Base-by-base conservation (phyloP, 2,888 invertebrate species). In the Muschampia plurimacula region DNA sequence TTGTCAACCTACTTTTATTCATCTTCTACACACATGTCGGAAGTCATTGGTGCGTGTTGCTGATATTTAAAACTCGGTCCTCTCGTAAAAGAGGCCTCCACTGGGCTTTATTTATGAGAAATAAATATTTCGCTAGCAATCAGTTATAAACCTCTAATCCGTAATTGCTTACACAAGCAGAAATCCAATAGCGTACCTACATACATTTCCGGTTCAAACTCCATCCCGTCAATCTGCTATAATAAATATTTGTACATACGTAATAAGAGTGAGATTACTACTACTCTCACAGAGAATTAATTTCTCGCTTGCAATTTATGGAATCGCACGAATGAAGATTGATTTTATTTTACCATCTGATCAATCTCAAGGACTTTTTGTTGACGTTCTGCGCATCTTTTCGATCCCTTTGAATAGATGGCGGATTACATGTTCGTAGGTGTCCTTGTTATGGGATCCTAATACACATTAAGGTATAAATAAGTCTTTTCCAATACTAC, bases 201-300 rank as follows among this genome's bases (percentile, higher is more conserved):
- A n/a, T 52, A 52, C 15, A 52, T 52, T 52, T 52, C 52, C 52
- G 52, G 52, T 52, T 52, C 52, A 52, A 52, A 52, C 7, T 7
- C 52, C 52, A 15, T n/a, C 52, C 52, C 8, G 6, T 52, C 52
- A 52, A 52, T 15, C 52, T 7, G 15, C 15, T 52, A 52, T 8
- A 13, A 52, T 15, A 15, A 52, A 49, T 49, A 49, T 49, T 49
- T 49, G 49, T 49, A 49, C n/a, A 5, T 12, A 44, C 12, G 22
- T 22, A 22, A 22, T 22, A 22, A 22, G 12, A 49, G 49, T 6
- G 1, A 49, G n/a, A 49, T n/a, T 46, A 12, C 13, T 10, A 46
- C 13, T n/a, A n/a, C 49, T 49, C 49, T 49, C n/a, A n/a, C n/a
- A 2, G 49, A n/a, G 49, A 49, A 49, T 49, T 49, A 49, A 49